Conservation (phyloP, 2,797 vertebrate species). For the Aphelocoma californica region DNA sequence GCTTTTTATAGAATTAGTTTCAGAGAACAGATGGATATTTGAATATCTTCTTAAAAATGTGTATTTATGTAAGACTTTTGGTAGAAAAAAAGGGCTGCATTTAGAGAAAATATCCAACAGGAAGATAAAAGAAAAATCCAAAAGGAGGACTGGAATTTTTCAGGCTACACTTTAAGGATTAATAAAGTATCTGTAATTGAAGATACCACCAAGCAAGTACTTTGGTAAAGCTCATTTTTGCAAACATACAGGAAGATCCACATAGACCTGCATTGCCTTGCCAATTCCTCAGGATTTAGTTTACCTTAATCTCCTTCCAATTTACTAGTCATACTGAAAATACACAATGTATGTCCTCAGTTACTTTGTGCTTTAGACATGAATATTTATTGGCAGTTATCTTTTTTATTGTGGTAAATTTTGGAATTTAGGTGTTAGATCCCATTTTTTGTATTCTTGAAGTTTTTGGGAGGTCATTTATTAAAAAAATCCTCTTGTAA, state of each 20-base stretch:
- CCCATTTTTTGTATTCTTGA: neutral
- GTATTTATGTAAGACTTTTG: neutral
- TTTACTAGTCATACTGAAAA: neutral
- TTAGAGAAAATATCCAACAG: neutral
- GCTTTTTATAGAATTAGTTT: slow-evolving; percentile 4
- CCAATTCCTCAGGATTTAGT: neutral
- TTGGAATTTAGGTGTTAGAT: neutral
- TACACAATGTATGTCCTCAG: neutral
- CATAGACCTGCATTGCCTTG: neutral
- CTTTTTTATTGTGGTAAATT: neutral
- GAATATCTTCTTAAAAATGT: slow-evolving; percentile 9
- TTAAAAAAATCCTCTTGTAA: neutral
- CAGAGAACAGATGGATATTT: slow-evolving; percentile 27
- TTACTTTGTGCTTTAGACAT: neutral
- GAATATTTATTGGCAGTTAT: neutral
- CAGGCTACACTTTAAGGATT: neutral
- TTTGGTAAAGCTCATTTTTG: neutral
- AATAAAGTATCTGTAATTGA: neutral
- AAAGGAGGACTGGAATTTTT: neutral
- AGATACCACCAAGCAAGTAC: neutral
- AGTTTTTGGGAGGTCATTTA: neutral
- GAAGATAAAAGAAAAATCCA: neutral
- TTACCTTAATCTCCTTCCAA: neutral
- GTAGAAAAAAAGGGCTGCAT: neutral
- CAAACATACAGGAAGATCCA: neutral